Base-by-base conservation (phyloP, 2,113 vertebrate genomes). In the Caranx ignobilis region DNA sequence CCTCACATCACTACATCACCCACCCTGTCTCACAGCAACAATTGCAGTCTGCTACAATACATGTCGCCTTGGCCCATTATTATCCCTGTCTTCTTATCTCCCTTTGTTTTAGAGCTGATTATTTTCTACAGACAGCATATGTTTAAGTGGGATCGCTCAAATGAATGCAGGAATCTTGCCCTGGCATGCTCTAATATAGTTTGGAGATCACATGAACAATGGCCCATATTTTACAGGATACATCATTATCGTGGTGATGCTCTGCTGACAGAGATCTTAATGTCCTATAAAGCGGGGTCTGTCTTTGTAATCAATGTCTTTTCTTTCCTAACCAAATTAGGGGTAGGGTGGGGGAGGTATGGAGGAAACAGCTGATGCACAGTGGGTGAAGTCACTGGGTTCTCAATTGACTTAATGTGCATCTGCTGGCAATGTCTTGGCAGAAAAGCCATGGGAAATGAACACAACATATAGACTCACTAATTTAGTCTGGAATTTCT, bases 311-410 rank as follows among this genome's bases (percentile, higher is more conserved):
- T 90, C 87, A 83, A 83, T 89, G 65, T 79, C 72, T 86, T 79
- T 86, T 83, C 75, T 82, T 72, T 73, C 45, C 54, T 73, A 90
- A 92, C 87, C 85, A 84, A 88, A 94, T 94, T 89, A 91, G 68
- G 69, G 82, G 45, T 11, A 56, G 87, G 82, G 85, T 82, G 88
- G 88, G 91, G 92, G 88, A 87, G 83, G 86, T 86, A 73, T 74
- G 84, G 82, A 82, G 86, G 80, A 92, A 91, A 91, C 93, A 93
- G 91, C 91, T 92, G 93, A 93, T 89, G 90, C 84, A 69, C 88
- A 87, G 88, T 81, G 87, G 80, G 80, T 88, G 90, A 90, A 83
- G 83, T 92, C 91, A 88, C 45, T 82, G 84, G 78, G 6, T 35
- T 79, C 61, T 68, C 75, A 78, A 71, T 71, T 77, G 85, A 81